Base-by-base conservation (phyloP, 1,140 invertebrate genomes). In the Sarcophaga bullata region DNA sequence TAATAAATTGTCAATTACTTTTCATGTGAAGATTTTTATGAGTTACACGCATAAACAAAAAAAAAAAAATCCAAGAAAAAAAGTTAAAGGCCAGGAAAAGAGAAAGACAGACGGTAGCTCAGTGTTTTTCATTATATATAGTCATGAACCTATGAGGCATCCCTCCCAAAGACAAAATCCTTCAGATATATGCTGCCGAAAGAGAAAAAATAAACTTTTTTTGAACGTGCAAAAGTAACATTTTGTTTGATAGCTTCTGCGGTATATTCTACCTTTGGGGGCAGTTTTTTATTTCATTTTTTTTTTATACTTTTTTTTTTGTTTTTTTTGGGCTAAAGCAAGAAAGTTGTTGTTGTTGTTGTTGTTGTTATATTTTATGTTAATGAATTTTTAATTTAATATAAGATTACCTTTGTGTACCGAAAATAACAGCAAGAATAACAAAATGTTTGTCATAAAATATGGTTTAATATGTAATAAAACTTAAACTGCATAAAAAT, bases 311-410 rank as follows among this genome's bases (percentile, higher is more conserved):
- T 37, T 37, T 37, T 37, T 37, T 37, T 37, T 37, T 58, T 58
- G 15, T 58, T 58, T 15, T 58, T 62, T 7, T 62, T 62, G 8
- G 10, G 17, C 19, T 6, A 6, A 68, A 10, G 13, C 54, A 68
- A 68, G 8, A 10, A 19, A 68, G n/a, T 10, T 52, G 6, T 13
- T 52, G 8, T 52, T 78, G 50, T 52, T 78, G 50, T 13, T 52
- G 8, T 52, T 78, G 52, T 52, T 78, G 17, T 78, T 78, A 68
- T 15, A 76, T 78, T 78, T 78, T 50, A 50, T 78, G 75, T 78
- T 78, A 78, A 78, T 78, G 75, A 78, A 78, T 78, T 78, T 78
- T 78, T 78, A 78, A 78, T 78, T 78, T 78, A 78, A 78, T 78
- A 78, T 50, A 50, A 78, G 19, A 78, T 78, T 19, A 78, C n/a